Conservation (phyloP, 2,113 vertebrate genomes). For the Chloropsis hardwickii region DNA sequence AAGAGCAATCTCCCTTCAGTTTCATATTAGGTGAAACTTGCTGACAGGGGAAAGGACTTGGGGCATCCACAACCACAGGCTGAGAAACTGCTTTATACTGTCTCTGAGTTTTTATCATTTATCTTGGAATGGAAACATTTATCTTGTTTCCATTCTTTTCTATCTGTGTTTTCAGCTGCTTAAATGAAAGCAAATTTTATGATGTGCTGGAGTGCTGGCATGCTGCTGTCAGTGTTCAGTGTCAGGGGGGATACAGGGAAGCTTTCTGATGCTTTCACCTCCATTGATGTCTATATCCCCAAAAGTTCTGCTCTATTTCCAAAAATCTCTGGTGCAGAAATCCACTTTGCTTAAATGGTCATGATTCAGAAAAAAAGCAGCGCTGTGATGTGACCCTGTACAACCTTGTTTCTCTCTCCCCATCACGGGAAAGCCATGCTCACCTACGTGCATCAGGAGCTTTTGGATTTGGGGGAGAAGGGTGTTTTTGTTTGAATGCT, state of each 20-base stretch:
- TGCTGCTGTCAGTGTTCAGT: not conserved
- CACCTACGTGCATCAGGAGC: accelerated
- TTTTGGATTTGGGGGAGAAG: not conserved
- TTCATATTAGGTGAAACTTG: not conserved
- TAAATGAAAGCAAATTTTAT: not conserved
- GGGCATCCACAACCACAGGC: accelerated
- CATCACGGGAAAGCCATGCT: not conserved
- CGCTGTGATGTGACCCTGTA: not conserved
- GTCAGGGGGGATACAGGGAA: not conserved
- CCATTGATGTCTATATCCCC: accelerated
- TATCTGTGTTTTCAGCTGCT: not conserved
- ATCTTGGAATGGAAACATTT: not conserved
- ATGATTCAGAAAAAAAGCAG: not conserved
- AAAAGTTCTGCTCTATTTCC: not conserved
- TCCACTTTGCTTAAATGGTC: not conserved
- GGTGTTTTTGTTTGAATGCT: not conserved
- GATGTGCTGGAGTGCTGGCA: not conserved
- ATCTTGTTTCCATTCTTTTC: not conserved
- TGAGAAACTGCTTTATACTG: not conserved
- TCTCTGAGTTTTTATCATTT: not conserved
- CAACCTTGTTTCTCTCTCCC: not conserved
- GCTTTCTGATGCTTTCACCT: not conserved
- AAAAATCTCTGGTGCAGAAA: not conserved
- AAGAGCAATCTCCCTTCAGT: not conserved
- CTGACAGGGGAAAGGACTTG: not conserved